Percentiles rank a stretch among this genome's conserved stretches.
phyloP scores from a whole-genome alignment of 2,797 vertebrate genomes.

The Morelia viridis region DNA sequence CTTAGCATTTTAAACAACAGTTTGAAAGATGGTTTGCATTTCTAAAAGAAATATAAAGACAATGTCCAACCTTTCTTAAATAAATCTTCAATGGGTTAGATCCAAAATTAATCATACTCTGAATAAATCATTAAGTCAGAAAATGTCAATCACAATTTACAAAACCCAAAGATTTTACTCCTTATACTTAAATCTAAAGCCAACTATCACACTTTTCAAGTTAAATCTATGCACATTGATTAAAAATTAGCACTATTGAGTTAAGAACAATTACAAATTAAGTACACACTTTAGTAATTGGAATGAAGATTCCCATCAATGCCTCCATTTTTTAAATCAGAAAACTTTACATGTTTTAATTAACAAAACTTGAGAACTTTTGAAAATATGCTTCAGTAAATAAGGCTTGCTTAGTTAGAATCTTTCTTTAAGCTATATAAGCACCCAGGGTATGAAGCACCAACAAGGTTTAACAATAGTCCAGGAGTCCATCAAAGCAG shows the following conservation, averaged over 20 bases:
- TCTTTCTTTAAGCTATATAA: neutral
- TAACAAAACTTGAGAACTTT: neutral
- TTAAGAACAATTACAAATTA: neutral
- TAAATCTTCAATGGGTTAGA: neutral
- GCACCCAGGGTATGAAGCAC: neutral
- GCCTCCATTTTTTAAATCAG: neutral
- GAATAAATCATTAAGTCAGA: neutral
- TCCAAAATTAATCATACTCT: neutral
- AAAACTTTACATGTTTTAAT: neutral
- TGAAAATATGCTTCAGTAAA: neutral
- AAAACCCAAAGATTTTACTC: neutral
- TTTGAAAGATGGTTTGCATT: no score
- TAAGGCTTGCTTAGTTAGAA: neutral
- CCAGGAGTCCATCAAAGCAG: neutral
- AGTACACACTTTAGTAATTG: neutral
- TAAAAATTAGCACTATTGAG: neutral
- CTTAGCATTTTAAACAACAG: no score
- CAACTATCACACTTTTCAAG: neutral
- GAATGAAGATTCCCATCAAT: neutral
- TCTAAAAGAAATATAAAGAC: neutral
- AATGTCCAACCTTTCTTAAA: neutral
- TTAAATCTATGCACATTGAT: neutral
- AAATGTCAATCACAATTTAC: neutral
- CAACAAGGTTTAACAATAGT: neutral
- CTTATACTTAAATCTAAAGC: neutral